These are phyloP conservation scores for Netelia inedita DNA, from an alignment of 2,888 invertebrate species.

Conservation along the genomic window DNA sequence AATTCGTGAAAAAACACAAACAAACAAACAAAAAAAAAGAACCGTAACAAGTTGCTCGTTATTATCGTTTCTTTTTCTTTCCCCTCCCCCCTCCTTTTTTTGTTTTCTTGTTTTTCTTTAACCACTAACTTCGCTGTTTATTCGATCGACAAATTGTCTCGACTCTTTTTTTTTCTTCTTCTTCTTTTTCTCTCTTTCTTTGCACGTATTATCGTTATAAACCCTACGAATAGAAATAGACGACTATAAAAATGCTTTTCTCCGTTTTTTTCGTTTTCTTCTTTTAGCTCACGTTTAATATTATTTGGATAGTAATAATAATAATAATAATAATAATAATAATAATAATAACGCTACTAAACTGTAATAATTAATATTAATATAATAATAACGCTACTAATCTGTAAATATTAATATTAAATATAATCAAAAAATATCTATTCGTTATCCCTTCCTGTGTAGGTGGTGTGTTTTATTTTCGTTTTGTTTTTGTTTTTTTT, in stretches of 20 bases:
- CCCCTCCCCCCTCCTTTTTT: background rate
- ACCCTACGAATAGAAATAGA: slow-evolving; percentile 76
- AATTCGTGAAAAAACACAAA: slow-evolving; percentile 4
- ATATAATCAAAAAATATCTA: slow-evolving; percentile 84
- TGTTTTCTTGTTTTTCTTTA: slow-evolving; percentile 8
- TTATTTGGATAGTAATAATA: slow-evolving; percentile 76
- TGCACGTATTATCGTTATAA: slow-evolving; percentile 61
- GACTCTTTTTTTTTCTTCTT: background rate
- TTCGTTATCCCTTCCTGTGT: slow-evolving; percentile 75
- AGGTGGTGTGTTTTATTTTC: slow-evolving; percentile 67
- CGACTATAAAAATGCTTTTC: slow-evolving; percentile 79
- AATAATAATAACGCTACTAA: slow-evolving; percentile 78
- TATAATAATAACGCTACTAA: slow-evolving; percentile 81
- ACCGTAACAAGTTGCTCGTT: background rate
- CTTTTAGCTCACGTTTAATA: slow-evolving; percentile 76
- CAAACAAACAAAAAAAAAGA: background rate
- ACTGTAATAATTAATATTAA: slow-evolving; percentile 79
- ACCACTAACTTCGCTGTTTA: too few relatives aligned
- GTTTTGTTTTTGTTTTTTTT: slow-evolving; percentile 59
- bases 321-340: slow-evolving; percentile 72
- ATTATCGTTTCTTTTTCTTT: slow-evolving; percentile 6
- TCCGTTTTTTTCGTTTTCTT: slow-evolving; percentile 41
- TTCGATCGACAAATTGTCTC: background rate
- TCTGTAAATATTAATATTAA: slow-evolving; percentile 83
- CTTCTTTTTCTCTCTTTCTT: slow-evolving; percentile 51